These are phyloP conservation scores for Lucilia cuprina DNA, from an alignment of 1,140 invertebrate genomes.

Conservation along the genomic window DNA sequence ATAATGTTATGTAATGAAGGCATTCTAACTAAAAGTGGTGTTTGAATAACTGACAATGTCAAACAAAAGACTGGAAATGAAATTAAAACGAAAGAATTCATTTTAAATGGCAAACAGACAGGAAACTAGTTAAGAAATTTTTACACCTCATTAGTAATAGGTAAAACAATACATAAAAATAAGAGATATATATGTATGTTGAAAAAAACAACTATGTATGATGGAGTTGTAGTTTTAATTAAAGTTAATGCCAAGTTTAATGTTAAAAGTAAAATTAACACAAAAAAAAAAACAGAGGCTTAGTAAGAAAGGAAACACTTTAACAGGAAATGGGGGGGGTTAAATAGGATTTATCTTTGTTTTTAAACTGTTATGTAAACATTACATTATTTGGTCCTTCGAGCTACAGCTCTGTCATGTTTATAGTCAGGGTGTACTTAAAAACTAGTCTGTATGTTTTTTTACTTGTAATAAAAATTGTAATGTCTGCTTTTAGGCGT, in stretches of 20 bases:
- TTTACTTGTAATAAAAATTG: neutral
- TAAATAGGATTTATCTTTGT: no score
- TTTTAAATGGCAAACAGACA: neutral
- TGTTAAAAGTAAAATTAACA: neutral
- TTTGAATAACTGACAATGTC: no score
- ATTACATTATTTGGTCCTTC: no score
- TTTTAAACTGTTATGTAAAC: no score
- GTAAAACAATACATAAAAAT: neutral
- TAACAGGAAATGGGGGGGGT: neutral
- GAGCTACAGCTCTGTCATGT: neutral
- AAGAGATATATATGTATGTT: neutral
- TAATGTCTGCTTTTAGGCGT: neutral
- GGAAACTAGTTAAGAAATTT: slow-evolving; percentile 8
- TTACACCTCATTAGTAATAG: slow-evolving; percentile 10
- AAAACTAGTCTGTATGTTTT: neutral
- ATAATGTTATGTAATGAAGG: no score
- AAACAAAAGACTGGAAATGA: neutral
- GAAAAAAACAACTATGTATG: neutral
- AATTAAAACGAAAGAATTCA: neutral
- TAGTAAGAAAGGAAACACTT: neutral
- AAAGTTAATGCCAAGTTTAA: neutral
- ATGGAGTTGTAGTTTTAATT: neutral
- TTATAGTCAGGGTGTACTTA: neutral
- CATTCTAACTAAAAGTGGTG: no score
- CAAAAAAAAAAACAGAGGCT: neutral